Percentiles rank a stretch among this genome's conserved stretches.
Evolutionary conservation across 2,797 vertebrate species (phyloP).

Genomic region (Emydoidea blandingii): DNA sequence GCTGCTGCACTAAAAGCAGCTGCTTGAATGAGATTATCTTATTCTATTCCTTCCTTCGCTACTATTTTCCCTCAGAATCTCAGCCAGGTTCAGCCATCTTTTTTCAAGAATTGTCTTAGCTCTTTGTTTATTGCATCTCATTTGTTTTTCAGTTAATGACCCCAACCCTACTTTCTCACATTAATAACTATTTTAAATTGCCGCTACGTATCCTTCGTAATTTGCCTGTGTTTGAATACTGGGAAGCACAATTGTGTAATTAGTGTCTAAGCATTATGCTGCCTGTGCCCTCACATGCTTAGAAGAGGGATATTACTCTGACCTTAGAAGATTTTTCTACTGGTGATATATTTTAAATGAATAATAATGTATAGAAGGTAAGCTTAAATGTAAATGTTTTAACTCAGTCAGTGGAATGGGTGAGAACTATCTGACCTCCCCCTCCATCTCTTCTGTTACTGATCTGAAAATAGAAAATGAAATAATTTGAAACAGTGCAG

Average conservation of each 20-base stretch:
- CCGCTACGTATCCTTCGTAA: not conserved
- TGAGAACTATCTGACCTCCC: slow-evolving; percentile 24
- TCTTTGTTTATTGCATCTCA: not conserved
- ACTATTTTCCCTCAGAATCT: not conserved
- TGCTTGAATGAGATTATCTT: not conserved
- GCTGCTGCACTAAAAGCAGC: slow-evolving; percentile 38
- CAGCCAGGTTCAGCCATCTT: not conserved
- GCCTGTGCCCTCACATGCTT: slow-evolving; percentile 20
- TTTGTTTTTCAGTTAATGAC: not conserved
- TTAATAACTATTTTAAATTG: slow-evolving; percentile 46
- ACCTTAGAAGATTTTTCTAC: slow-evolving; percentile 29
- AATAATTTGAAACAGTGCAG: slow-evolving; percentile 36
- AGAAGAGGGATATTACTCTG: slow-evolving; percentile 11
- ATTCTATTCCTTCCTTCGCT: not conserved
- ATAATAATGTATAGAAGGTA: slow-evolving; percentile 37
- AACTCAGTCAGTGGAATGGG: slow-evolving; percentile 4
- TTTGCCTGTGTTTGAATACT: slow-evolving; percentile 43
- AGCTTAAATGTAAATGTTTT: slow-evolving; percentile 45
- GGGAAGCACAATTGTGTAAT: slow-evolving; percentile 48
- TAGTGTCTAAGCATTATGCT: slow-evolving; percentile 50
- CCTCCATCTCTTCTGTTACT: not conserved
- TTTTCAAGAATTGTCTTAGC: slow-evolving; percentile 22
- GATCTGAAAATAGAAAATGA: slow-evolving; percentile 32
- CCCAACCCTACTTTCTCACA: slow-evolving; percentile 15
- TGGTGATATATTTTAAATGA: slow-evolving; percentile 51